Evolutionary conservation across 2,113 vertebrate species (phyloP).

Genomic region (Brachyistius frenatus): DNA sequence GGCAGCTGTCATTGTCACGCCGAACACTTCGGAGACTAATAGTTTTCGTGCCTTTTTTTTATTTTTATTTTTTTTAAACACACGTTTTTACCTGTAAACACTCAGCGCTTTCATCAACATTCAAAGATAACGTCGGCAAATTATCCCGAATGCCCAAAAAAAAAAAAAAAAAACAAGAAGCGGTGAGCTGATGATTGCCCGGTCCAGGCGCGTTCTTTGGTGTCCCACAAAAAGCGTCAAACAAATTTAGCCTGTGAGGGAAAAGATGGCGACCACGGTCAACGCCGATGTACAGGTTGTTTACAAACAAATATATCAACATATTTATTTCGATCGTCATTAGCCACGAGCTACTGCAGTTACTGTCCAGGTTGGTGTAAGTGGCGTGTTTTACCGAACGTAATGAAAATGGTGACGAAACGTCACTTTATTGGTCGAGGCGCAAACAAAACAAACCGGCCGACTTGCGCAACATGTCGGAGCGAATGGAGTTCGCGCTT

Average conservation of each 20-base stretch:
- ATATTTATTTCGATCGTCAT: no score
- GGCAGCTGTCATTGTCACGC: conserved; percentile 12
- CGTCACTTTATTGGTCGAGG: not conserved
- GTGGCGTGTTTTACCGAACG: not conserved
- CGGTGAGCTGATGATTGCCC: conserved; percentile 37
- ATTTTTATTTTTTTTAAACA: no score
- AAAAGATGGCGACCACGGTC: not conserved
- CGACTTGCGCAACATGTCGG: not conserved
- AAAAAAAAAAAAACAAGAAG: conserved; percentile 26
- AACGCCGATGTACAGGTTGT: no score
- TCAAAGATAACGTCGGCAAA: no score
- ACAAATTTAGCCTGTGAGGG: conserved; percentile 27
- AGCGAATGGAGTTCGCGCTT: not conserved
- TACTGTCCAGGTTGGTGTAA: not conserved
- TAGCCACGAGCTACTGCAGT: no score
- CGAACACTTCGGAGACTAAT: not conserved
- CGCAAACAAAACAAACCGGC: not conserved
- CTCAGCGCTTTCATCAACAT: no score
- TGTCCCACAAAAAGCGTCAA: conserved; percentile 42
- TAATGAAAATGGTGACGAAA: not conserved
- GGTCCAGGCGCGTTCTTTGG: conserved; percentile 39
- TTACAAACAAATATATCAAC: no score
- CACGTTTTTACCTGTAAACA: no score
- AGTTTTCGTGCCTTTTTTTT: not conserved
- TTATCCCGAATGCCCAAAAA: not conserved